A percentile compares a stretch with the other conserved stretches of the same genome.
These are phyloP conservation scores for Panulirus ornatus DNA, from an alignment of 1,140 invertebrate genomes.

Conservation along the genomic window DNA sequence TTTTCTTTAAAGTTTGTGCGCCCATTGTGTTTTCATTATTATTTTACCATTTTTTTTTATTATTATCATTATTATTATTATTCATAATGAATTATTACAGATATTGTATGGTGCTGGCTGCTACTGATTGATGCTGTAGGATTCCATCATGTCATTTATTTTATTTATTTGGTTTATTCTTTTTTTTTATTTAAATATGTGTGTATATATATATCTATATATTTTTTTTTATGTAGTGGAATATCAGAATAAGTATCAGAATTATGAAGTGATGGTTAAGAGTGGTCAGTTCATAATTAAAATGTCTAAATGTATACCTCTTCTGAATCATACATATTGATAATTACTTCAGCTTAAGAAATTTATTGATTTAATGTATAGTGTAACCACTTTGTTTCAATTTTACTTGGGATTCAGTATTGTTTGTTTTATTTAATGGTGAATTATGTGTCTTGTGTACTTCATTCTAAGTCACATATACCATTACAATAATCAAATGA, in stretches of 20 bases:
- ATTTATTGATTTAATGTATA: conserved; percentile 33
- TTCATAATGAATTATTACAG: conserved; percentile 32
- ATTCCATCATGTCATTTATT: conserved; percentile 10
- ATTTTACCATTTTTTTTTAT: too few species aligned
- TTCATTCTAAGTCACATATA: conserved; percentile 34
- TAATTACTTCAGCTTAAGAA: conserved; percentile 29
- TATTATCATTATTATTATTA: conserved; percentile 20
- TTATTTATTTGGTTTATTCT: not conserved
- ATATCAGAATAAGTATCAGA: not conserved
- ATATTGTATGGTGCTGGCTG: conserved; percentile 32
- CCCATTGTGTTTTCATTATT: conserved; percentile 13
- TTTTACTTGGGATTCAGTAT: conserved; percentile 49
- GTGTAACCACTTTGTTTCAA: conserved; percentile 3
- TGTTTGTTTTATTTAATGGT: conserved; percentile 68
- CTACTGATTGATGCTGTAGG: conserved; percentile 6
- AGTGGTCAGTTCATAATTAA: not conserved
- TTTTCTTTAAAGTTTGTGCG: conserved; percentile 10
- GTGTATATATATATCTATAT: too few species aligned
- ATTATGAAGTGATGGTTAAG: not conserved
- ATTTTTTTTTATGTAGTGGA: not conserved
- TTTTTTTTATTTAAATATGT: too few species aligned
- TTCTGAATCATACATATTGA: not conserved
- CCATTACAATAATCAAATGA: conserved; percentile 59
- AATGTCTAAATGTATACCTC: not conserved
- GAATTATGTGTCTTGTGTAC: conserved; percentile 12